Base-by-base conservation (phyloP, 2,113 vertebrate species). In the Dicrurus megarhynchus region DNA sequence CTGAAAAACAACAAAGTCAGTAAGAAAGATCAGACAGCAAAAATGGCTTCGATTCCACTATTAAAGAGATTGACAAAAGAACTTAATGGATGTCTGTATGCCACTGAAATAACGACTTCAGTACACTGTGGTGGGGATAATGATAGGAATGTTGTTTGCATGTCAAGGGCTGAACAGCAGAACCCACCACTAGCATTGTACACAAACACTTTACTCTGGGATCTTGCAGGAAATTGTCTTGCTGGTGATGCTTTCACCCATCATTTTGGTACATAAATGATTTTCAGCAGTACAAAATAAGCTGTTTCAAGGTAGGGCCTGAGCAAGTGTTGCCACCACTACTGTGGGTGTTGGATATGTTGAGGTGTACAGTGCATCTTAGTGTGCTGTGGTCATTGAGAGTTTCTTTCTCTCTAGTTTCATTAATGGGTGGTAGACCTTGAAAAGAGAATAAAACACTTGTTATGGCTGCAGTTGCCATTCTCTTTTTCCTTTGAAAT, bases 91-190 rank as follows among this genome's bases (percentile, higher is more conserved):
- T 87, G 79, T 61, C 81, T 81, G 84, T 89, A 85, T 96, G 94
- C 75, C 70, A 89, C 49, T 87, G 89, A 92, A 97, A 93, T 96
- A 95, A 84, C 84, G 93, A 86, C 80, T 94, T 94, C 75, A 60
- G 20, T 71, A 69, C 35, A 53, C 64, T 28, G 18, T 89, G 76
- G 52, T 80, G 92, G 44, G 76, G 50, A 90, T 94, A 96, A 96
- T 96, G 89, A 95, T 74, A 90, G 81, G 78, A 90, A 91, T 94
- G 41, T 60, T 74, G 35, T 55, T 73, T 56, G 46, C 53, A 53
- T 93, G 81, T 82, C 83, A 96, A 92, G 59, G 24, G 39, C 83
- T 95, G 84, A 96, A 87, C 41, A 90, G 80, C 69, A 56, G n/a
- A 89, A 89, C 49, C 95, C 47, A 67, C 53, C 79, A 63, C 81